Base-by-base conservation (phyloP, 2,888 invertebrate species). In the Acrocera orbiculus region DNA sequence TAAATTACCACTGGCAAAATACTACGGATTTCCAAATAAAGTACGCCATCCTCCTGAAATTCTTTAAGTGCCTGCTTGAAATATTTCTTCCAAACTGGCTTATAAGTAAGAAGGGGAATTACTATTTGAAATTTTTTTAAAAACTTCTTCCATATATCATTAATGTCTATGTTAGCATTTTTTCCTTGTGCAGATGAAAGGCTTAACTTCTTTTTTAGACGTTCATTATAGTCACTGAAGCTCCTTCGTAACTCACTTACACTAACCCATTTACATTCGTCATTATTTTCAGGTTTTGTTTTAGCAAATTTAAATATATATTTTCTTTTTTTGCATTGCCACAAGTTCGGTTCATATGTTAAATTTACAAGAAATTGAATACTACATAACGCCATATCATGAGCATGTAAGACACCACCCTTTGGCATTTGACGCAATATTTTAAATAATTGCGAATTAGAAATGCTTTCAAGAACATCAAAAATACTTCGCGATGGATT, bases 391-490 rank as follows among this genome's bases (percentile, higher is more conserved):
- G 73, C 73, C 37, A 71, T 69, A 41, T 77, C 70, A 47, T 81
- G 81, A 0, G 70, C 63, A 50, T 81, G 82, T 10, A 81, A 53
- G 0, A 71, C 69, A 0, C 68, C 75, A 4, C 79, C 85, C 58
- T 85, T 85, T 0, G 85, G 85, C 65, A 85, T 66, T 22, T 55
- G 56, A 39, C 66, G 62, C 9, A 85, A 67, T 6, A 80, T 63
- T 42, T 67, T 54, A 47, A 73, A 81, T 0, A 82, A 70, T 39
- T 67, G 62, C 0, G 79, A 77, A 0, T 61, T 43, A 5, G 65
- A 60, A 27, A 82, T 74, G 11, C 60, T 51, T 2, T 64, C 47
- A 46, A 68, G 68, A 3, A 70, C 69, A 2, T 61, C 50, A 47
- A 81, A 71, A 45, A 76, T 76, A 49, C 77, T 77, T 16, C 63